Evolutionary conservation across 2,888 invertebrate species (phyloP).

Genomic region (Andrena bucephala): DNA sequence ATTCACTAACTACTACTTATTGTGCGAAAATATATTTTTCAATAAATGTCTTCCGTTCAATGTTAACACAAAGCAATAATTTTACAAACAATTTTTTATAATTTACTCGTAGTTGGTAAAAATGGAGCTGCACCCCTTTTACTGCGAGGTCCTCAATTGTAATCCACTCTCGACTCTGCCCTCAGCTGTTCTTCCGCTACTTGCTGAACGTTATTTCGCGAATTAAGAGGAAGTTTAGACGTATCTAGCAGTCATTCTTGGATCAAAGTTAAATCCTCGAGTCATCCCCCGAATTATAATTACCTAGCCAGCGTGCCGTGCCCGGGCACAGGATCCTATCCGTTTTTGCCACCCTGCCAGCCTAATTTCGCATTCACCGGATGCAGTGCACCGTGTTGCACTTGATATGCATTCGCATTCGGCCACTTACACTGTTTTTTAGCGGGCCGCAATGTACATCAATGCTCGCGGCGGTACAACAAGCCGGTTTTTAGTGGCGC

Average conservation of each 20-base stretch:
- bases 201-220: slow-evolving; percentile 2
- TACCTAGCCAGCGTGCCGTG: slow-evolving; percentile 3
- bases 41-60: too few species aligned
- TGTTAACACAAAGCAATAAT: too few species aligned
- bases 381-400: slow-evolving; percentile 41
- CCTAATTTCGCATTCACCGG: slow-evolving; percentile 55
- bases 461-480: slow-evolving; percentile 51
- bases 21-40: too few species aligned
- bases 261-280: slow-evolving; percentile 16
- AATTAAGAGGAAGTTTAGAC: neutral
- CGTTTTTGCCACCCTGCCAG: slow-evolving; percentile 21
- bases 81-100: too few species aligned
- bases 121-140: too few species aligned
- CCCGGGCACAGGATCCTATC: slow-evolving; percentile 14
- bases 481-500: slow-evolving; percentile 46
- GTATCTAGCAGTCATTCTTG: slow-evolving; percentile 13
- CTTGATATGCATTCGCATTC: slow-evolving; percentile 60
- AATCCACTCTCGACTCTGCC: neutral
- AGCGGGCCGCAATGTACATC: slow-evolving; percentile 43
- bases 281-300: slow-evolving; percentile 23
- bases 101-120: too few species aligned
- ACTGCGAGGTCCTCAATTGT: too few species aligned
- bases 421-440: slow-evolving; percentile 53
- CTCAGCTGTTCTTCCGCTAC: neutral
- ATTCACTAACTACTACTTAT: neutral